Base-by-base conservation (phyloP, 2,797 vertebrate species). In the Furcifer pardalis region DNA sequence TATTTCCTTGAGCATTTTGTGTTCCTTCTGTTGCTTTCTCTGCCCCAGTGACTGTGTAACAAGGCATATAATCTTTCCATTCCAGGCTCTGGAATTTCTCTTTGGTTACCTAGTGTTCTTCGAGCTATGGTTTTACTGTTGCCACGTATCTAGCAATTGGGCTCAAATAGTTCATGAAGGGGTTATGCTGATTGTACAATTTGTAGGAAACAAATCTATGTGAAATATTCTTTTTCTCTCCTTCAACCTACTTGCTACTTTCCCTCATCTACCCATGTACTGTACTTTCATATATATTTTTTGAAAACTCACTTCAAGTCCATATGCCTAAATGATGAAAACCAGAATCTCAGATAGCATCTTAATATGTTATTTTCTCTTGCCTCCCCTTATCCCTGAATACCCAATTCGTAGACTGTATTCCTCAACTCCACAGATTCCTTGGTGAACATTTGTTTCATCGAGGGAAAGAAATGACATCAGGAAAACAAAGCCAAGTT, bases 371-470 rank as follows among this genome's bases (percentile, higher is more conserved):
- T 23, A 17, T 3, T 21, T 2, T 25, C 60, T 23, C 52, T 82
- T 42, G 9, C n/a, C 62, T 19, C 40, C 6, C 42, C 63, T 10
- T 60, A n/a, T 78, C 27, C 42, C 44, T 66, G 40, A n/a, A 37
- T 30, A 10, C 2, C 59, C 40, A 0, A 62, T 49, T 30, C 46
- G 74, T 49, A 15, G 25, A 1, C 42, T 85, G 88, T 77, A 13
- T 56, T 79, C n/a, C 74, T 69, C 21, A 62, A 59, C 12, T 37
- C 44, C 27, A 82, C 27, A 72, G 21, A 90, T 77, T 25, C 78
- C 66, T 76, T 85, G 75, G 32, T 73, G 88, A 93, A 93, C 86
- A 81, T 46, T 71, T 72, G 3, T 87, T 87, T 85, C 77, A 77
- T 86, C 77, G 66, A 32, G n/a, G 63, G 83, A 87, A 86, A 86